Evolutionary conservation across 1,140 invertebrate genomes (phyloP), one percentile per base, ranked within the genome.

Genomic region (Prorops nasuta): DNA sequence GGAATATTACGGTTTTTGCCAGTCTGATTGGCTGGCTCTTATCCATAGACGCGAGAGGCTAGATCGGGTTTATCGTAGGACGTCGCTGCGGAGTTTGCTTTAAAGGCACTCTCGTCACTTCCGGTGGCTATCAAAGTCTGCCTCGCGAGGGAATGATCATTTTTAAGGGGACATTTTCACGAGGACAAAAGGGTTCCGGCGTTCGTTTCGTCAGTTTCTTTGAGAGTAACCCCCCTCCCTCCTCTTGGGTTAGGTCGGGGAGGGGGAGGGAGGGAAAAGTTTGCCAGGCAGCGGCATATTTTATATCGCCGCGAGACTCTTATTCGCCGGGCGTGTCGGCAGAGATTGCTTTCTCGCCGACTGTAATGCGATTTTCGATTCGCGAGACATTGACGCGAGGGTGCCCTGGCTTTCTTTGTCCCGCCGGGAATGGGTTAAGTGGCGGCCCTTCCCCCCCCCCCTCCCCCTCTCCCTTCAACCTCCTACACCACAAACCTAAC

Each of bases 101-200:
- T 49, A 51, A 50, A 64, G 60, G 48, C 54, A 54, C 58, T 60
- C 53, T 54, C 54, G 38, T 51, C 54, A 53, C 63, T 69, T 69
- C 67, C 67, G 67, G 67, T 51, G 46, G 51, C 54, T 45, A 58
- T 67, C 52, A 56, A 55, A 58, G 49, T 38, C 35, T 56, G 45
- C 56, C 56, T 34, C 51, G 41, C 31, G 53, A 48, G 53, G n/a
- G n/a, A n/a, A 60, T 63, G 58, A 66, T 66, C 59, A 62, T 63
- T 64, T 63, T 64, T 64, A 54, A 55, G 57, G 48, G 59, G 44
- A 64, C 49, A 49, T 54, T 65, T 60, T 39, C 56, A 53, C 48
- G 57, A 24, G 56, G 54, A n/a, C n/a, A 56, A 67, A 69, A 67
- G 64, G 67, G 67, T 68, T 67, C n/a, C n/a, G n/a, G n/a, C n/a